These are phyloP conservation scores for Silurus lanzhouensis DNA, from an alignment of 2,797 vertebrate genomes.

Conservation along the genomic window DNA sequence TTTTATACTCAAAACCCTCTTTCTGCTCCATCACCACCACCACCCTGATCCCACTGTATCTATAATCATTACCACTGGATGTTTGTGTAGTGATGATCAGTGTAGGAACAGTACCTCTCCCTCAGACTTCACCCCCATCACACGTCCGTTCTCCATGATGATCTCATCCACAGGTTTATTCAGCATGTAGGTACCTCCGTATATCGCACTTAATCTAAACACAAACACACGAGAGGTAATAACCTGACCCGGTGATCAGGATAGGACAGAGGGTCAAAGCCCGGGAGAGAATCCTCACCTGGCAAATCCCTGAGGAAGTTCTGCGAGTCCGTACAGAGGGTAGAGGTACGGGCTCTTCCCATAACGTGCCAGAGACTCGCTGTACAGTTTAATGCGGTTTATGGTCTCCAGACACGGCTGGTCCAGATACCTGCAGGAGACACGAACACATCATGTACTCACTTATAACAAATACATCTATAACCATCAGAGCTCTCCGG, in stretches of 20 bases:
- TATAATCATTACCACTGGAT: not conserved
- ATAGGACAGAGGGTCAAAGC: too few relatives aligned
- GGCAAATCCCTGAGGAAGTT: constrained; percentile 90
- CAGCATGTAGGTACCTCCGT: constrained; percentile 90
- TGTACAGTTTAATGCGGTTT: constrained; percentile 90
- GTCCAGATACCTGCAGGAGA: constrained; percentile 80
- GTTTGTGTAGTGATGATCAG: not conserved
- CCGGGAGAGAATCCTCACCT: constrained; percentile 65
- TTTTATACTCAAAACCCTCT: not conserved
- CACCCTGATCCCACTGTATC: not conserved
- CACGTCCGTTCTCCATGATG: constrained; percentile 84
- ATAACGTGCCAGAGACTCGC: constrained; percentile 87
- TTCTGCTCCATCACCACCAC: too few relatives aligned
- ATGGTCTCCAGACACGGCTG: constrained; percentile 86
- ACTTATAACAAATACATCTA: too few relatives aligned
- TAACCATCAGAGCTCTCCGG: not conserved
- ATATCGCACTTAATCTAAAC: constrained; percentile 86
- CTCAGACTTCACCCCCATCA: constrained; percentile 88
- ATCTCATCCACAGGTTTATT: constrained; percentile 91
- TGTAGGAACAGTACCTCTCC: constrained; percentile 77
- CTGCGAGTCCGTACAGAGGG: constrained; percentile 87
- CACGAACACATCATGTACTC: not conserved
- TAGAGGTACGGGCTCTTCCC: constrained; percentile 91
- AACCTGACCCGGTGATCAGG: not conserved
- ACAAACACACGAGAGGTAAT: not conserved